Percentiles rank a stretch among this genome's conserved stretches.
Conservation (phyloP, 1,140 invertebrate species). For the Cydia fagiglandana region DNA sequence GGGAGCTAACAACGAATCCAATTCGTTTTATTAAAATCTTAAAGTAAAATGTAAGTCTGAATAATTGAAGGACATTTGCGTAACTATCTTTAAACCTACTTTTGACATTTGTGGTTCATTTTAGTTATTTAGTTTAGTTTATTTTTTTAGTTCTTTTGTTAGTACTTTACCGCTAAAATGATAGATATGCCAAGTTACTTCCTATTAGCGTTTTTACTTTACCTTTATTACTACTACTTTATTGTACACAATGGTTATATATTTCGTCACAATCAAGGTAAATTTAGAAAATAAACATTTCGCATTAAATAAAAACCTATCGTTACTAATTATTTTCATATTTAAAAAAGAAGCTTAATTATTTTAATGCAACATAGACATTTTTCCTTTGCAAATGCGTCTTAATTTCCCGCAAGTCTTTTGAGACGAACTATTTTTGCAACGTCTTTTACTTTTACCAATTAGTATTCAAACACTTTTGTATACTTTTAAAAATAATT, state of each 20-base stretch:
- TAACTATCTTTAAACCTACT: neutral
- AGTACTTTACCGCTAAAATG: no score
- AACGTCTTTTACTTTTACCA: neutral
- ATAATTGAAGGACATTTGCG: neutral
- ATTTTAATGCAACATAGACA: neutral
- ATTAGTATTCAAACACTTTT: neutral
- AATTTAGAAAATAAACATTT: no score
- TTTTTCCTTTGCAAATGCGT: neutral
- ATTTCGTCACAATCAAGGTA: no score
- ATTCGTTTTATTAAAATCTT: neutral
- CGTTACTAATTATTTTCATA: neutral
- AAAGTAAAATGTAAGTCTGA: neutral
- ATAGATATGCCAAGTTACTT: no score
- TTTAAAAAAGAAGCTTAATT: neutral
- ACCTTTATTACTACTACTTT: no score
- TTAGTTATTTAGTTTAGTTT: no score
- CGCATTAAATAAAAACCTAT: no score
- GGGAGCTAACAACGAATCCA: neutral
- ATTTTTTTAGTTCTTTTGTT: no score
- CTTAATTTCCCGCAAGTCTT: neutral
- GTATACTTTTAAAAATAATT: neutral
- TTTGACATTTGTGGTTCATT: no score
- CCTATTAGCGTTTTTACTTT: no score
- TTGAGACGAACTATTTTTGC: neutral
- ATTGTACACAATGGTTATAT: no score